Percentiles rank a stretch among this genome's conserved stretches.
phyloP scores from a whole-genome alignment of 2,113 vertebrate species.

The Mustela nigripes region DNA sequence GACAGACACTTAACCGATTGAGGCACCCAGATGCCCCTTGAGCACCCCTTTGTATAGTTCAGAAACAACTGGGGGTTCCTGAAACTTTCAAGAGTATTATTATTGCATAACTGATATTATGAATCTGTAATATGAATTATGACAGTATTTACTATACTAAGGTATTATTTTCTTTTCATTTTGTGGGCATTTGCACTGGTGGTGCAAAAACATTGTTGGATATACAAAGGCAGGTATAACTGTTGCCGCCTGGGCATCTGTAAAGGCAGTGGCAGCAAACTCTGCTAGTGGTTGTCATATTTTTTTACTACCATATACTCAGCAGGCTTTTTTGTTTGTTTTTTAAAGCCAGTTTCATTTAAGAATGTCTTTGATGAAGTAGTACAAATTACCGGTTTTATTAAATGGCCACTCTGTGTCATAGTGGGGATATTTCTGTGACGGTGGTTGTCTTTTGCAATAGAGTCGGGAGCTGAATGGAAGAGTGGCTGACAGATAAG shows the following conservation, averaged over 20 bases:
- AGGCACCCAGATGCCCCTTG: too few relatives aligned
- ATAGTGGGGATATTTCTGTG: background rate
- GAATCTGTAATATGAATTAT: background rate
- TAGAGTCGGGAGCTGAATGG: background rate
- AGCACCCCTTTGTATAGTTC: background rate
- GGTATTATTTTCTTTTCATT: background rate
- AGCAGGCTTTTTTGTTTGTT: background rate
- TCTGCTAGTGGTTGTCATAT: background rate
- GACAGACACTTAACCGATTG: too few relatives aligned
- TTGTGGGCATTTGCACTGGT: background rate
- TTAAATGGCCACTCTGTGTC: background rate
- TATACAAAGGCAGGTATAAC: too few relatives aligned
- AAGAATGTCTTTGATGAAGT: background rate
- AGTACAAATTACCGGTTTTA: background rate
- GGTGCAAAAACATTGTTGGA: background rate
- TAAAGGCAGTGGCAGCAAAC: background rate
- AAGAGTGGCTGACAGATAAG: background rate
- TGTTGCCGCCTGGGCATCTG: background rate
- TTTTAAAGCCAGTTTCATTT: slow-evolving; percentile 2
- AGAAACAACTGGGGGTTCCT: background rate
- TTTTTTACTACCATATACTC: background rate
- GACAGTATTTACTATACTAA: background rate
- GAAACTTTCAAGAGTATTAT: background rate
- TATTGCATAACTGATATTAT: background rate
- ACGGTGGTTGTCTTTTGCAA: background rate